Evolutionary conservation across 2,113 vertebrate species (phyloP).

Genomic region (Acanthisitta chloris): DNA sequence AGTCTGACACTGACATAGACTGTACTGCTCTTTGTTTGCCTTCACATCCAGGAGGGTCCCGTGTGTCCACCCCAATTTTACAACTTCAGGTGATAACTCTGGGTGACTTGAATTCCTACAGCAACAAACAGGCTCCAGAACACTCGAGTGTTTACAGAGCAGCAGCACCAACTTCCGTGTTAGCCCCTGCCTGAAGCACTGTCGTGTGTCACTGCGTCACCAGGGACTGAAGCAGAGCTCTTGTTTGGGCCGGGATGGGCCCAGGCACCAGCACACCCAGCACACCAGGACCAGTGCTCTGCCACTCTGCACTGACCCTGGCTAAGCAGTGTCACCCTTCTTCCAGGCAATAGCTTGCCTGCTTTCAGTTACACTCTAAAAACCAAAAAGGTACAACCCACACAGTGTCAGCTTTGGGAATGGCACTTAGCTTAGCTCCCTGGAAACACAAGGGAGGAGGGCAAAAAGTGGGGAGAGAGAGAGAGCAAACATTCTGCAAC

Average conservation of each 20-base stretch:
- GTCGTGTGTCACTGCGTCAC: background rate
- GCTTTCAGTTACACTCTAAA: background rate
- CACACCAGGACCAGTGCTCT: background rate
- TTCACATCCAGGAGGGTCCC: background rate
- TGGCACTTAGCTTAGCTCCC: background rate
- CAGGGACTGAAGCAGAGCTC: background rate
- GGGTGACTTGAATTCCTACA: background rate
- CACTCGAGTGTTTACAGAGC: background rate
- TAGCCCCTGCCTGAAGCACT: background rate
- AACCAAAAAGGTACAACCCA: background rate
- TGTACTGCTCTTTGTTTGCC: background rate
- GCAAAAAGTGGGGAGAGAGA: background rate
- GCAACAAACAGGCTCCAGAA: background rate
- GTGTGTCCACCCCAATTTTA: background rate
- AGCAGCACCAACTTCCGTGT: background rate
- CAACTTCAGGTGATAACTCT: background rate
- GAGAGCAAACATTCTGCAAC: background rate
- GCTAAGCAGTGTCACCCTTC: background rate
- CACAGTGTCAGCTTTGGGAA: background rate
- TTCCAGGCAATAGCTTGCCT: background rate
- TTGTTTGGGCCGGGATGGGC: background rate
- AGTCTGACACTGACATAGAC: background rate
- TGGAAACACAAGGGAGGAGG: background rate
- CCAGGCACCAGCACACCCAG: background rate
- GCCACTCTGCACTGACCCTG: background rate